Conservation (phyloP, 2,113 vertebrate species). For the Zeus faber region DNA sequence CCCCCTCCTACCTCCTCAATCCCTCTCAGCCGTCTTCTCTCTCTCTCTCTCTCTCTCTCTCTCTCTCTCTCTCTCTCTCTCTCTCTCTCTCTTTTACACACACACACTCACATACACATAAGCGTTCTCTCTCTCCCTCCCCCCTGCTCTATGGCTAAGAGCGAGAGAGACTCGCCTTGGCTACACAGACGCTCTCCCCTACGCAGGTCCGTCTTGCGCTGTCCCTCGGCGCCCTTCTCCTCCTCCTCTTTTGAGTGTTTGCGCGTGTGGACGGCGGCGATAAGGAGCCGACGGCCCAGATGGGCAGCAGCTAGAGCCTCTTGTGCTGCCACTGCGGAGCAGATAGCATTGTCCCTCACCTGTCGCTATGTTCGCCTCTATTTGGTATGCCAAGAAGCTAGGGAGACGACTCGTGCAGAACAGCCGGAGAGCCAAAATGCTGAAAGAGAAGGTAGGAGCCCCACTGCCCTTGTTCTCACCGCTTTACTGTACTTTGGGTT, state of each 20-base stretch:
- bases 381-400: slow-evolving; percentile 98
- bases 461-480: background rate
- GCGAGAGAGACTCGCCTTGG: slow-evolving; percentile 60
- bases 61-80: background rate
- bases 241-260: slow-evolving; percentile 29
- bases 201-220: slow-evolving; percentile 17
- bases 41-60: slow-evolving; percentile 13
- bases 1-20: no score
- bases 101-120: no score
- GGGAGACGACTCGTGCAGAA: slow-evolving; percentile 93
- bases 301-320: slow-evolving; percentile 46
- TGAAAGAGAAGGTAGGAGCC: slow-evolving; percentile 88
- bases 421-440: slow-evolving; percentile 89
- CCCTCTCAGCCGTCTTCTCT: slow-evolving; percentile 31
- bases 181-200: slow-evolving; percentile 35
- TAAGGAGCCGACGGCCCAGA: slow-evolving; percentile 37
- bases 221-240: slow-evolving; percentile 27
- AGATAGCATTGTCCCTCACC: slow-evolving; percentile 16
- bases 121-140: slow-evolving; percentile 2
- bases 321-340: no score
- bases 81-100: slow-evolving; percentile 12
- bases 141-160: slow-evolving; percentile 45
- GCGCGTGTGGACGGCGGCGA: slow-evolving; percentile 38
- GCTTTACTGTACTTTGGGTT: slow-evolving; percentile 5
- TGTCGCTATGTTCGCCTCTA: slow-evolving; percentile 89